Evolutionary conservation across 2,113 vertebrate species (phyloP).

Genomic region (Pyxicephalus adspersus): DNA sequence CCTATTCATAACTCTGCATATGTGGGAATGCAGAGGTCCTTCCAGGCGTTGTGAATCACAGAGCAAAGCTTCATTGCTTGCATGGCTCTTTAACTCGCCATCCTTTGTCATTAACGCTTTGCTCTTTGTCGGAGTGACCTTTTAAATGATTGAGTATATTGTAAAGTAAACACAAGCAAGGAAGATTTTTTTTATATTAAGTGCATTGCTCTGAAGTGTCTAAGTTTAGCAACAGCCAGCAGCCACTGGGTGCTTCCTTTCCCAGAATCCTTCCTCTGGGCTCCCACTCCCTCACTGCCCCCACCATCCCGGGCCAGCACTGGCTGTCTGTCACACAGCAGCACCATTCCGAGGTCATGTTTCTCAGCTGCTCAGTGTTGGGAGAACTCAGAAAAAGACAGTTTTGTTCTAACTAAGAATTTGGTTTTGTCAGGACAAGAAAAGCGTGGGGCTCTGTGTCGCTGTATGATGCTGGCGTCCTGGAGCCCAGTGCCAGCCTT

Average conservation of each 20-base stretch:
- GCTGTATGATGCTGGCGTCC: constrained; percentile 32
- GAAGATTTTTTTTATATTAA: constrained; percentile 77
- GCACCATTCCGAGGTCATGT: constrained; percentile 85
- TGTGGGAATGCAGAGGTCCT: no score
- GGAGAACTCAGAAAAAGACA: constrained; percentile 43
- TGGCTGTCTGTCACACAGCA: constrained; percentile 77
- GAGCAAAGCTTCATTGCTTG: not conserved
- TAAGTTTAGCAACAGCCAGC: constrained; percentile 81
- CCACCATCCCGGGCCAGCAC: constrained; percentile 77
- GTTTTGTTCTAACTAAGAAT: constrained; percentile 49
- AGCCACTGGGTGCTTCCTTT: constrained; percentile 75
- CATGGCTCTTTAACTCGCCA: not conserved
- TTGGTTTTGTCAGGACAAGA: constrained; percentile 30
- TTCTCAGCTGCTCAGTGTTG: constrained; percentile 68
- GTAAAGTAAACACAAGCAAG: constrained; percentile 72
- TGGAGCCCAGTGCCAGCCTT: not conserved
- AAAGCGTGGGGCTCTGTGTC: constrained; percentile 1
- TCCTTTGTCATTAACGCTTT: not conserved
- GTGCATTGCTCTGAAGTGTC: constrained; percentile 73
- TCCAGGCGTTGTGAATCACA: no score
- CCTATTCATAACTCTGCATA: no score
- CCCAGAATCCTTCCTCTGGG: constrained; percentile 74
- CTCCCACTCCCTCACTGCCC: constrained; percentile 60
- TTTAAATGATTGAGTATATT: constrained; percentile 57
- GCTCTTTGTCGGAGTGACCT: constrained; percentile 19